These are phyloP conservation scores for Syngnathus acus DNA, from an alignment of 2,797 vertebrate species.

Conservation along the genomic window DNA sequence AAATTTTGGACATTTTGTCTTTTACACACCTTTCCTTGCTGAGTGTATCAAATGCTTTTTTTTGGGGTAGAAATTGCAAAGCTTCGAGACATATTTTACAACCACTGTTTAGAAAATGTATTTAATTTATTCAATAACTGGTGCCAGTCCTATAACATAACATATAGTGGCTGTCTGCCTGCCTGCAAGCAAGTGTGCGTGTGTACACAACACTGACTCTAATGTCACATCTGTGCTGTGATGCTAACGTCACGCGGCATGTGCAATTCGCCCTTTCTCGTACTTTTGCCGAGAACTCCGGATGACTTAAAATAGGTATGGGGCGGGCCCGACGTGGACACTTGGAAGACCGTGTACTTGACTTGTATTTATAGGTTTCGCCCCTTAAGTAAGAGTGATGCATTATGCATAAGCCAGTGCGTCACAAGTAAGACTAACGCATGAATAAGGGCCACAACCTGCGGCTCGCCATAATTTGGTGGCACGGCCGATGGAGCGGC, in stretches of 20 bases:
- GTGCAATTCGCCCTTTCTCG: conserved; percentile 36
- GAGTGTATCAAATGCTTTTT: too few species aligned
- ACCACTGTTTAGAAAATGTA: background rate
- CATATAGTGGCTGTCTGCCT: background rate
- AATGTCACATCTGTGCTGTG: conserved; percentile 47
- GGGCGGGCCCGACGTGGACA: background rate
- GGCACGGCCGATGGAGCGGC: conserved; percentile 36
- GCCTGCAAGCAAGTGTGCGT: conserved; percentile 2
- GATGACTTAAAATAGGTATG: conserved; percentile 19
- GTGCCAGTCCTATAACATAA: background rate
- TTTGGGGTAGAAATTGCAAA: too few species aligned
- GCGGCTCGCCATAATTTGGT: conserved; percentile 28
- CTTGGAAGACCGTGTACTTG: background rate
- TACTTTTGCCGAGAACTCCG: conserved; percentile 32
- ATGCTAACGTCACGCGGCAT: conserved; percentile 44
- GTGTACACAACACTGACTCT: conserved; percentile 21
- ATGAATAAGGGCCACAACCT: conserved; percentile 46
- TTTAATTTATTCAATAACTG: background rate
- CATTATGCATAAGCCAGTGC: conserved; percentile 26
- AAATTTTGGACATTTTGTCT: background rate
- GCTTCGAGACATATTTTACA: too few species aligned
- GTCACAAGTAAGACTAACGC: conserved; percentile 23
- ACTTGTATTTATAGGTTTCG: background rate
- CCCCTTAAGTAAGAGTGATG: conserved; percentile 9
- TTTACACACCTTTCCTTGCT: background rate